phyloP scores from a whole-genome alignment of 2,113 vertebrate genomes.

The Panurus biarmicus region DNA sequence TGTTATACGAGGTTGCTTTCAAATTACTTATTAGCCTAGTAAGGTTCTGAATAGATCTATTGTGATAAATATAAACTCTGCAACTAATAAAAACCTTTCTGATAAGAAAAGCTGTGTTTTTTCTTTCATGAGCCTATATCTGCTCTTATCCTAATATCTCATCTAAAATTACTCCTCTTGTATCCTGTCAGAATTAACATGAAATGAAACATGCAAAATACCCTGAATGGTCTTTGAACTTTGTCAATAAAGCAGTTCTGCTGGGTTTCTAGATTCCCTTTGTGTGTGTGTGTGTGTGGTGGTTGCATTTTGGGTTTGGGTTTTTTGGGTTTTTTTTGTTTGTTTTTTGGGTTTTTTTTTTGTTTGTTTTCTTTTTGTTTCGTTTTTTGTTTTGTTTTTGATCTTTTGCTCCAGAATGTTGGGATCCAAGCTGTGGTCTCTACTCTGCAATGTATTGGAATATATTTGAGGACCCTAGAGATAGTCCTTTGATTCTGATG shows the following conservation, averaged over 20 bases:
- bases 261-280: not conserved
- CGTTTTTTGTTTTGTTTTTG: no score
- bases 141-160: not conserved
- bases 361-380: no score
- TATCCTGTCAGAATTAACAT: not conserved
- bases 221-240: not conserved
- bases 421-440: not conserved
- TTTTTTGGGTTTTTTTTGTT: no score
- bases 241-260: not conserved
- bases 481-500: not conserved
- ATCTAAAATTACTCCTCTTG: not conserved
- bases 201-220: not conserved
- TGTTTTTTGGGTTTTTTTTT: no score
- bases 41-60: not conserved
- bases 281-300: fast-evolving
- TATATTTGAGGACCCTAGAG: not conserved
- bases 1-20: not conserved
- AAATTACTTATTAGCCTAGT: not conserved
- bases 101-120: not conserved
- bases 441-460: fast-evolving
- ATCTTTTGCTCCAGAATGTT: not conserved
- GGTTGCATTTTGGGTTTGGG: not conserved
- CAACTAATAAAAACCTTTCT: not conserved
- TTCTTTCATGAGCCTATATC: not conserved
- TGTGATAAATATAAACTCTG: not conserved